A percentile compares a stretch with the other conserved stretches of the same genome.
Evolutionary conservation across 2,113 vertebrate genomes (phyloP).

Genomic region (Tretioscincus oriximinensis): DNA sequence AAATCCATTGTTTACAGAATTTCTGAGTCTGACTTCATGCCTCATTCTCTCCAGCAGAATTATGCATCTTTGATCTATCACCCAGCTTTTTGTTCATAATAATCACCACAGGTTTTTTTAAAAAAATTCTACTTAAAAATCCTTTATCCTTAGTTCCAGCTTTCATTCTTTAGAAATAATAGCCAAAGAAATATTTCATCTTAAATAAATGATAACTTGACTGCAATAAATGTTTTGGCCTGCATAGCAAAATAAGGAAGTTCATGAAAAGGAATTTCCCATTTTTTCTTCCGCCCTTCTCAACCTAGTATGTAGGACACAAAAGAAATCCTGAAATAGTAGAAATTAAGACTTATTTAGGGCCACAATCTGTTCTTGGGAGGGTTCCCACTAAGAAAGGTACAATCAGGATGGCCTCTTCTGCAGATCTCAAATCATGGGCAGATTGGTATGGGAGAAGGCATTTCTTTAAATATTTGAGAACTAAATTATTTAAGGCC

Average conservation of each 20-base stretch:
- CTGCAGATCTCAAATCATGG: no score
- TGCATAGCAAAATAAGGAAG: neutral
- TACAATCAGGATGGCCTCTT: no score
- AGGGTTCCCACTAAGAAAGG: no score
- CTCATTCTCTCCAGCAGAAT: slow-evolving; percentile 15
- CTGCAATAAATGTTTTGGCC: neutral
- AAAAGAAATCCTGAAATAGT: no score
- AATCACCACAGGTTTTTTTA: slow-evolving; percentile 21
- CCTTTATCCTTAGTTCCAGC: slow-evolving; percentile 8
- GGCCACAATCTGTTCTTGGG: no score
- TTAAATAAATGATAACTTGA: slow-evolving; percentile 8
- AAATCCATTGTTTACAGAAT: neutral
- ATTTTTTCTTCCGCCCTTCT: neutral
- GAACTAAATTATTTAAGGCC: no score
- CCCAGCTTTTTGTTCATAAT: slow-evolving; percentile 7
- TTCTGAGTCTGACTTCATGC: slow-evolving; percentile 31
- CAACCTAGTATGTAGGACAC: no score
- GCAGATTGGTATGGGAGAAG: no score
- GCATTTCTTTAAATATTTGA: no score
- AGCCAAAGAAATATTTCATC: neutral
- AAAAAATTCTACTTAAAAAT: slow-evolving; percentile 1
- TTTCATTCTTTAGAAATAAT: slow-evolving; percentile 13
- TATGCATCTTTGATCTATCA: slow-evolving; percentile 32
- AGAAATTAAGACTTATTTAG: no score
- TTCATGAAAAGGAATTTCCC: neutral